Evolutionary conservation across 2,888 invertebrate genomes (phyloP).

Genomic region (Netelia virgata): DNA sequence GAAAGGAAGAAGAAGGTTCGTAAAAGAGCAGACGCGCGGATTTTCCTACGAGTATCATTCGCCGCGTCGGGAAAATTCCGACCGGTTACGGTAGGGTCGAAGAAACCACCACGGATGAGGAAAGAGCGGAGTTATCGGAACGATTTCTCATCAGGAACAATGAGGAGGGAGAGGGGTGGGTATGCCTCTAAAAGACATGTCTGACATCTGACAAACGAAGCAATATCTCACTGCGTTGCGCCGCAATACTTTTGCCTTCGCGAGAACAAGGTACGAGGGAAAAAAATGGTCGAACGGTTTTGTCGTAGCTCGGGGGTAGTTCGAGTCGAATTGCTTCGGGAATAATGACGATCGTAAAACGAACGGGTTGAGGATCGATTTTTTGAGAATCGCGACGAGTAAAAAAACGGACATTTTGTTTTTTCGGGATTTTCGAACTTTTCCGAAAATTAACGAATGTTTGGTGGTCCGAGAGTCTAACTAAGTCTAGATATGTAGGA

Average conservation of each 20-base stretch:
- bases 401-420: too few species aligned
- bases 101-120: constrained; percentile 77
- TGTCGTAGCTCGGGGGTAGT: not conserved
- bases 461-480: too few species aligned
- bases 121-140: constrained; percentile 44
- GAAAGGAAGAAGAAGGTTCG: constrained; percentile 52
- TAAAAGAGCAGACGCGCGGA: constrained; percentile 70
- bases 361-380: too few species aligned
- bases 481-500: too few species aligned
- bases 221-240: constrained; percentile 2
- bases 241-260: not conserved
- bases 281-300: not conserved
- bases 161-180: not conserved
- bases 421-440: too few species aligned
- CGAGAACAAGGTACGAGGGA: not conserved
- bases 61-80: constrained; percentile 75
- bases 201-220: constrained; percentile 13
- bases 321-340: too few species aligned
- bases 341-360: too few species aligned
- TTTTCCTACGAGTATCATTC: constrained; percentile 71
- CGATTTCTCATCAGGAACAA: constrained; percentile 17
- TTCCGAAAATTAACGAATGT: too few species aligned
- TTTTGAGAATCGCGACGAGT: too few species aligned
- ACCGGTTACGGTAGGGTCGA: constrained; percentile 74
- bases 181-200: constrained; percentile 2